A percentile compares a stretch with the other conserved stretches of the same genome.
These are phyloP conservation scores for Drosophila barbarae DNA, from an alignment of 2,888 invertebrate species.

Conservation along the genomic window DNA sequence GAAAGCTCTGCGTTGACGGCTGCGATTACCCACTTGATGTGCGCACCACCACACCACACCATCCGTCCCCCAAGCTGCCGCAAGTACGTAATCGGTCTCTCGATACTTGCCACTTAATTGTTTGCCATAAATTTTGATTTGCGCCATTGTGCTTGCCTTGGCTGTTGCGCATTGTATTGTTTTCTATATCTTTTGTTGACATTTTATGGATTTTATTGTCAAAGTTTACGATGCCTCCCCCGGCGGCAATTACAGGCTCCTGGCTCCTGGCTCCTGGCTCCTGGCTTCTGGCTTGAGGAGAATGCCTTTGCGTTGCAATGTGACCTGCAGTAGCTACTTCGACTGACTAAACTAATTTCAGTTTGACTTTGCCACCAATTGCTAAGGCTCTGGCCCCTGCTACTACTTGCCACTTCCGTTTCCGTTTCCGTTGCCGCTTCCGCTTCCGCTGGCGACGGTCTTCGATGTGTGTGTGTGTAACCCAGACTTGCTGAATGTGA, in stretches of 20 bases:
- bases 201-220: constrained; percentile 48
- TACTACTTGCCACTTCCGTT: neutral
- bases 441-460: constrained; percentile 35
- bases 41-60: neutral
- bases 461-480: constrained; percentile 14
- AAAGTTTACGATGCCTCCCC: constrained; percentile 34
- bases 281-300: constrained; percentile 5
- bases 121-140: constrained; percentile 63
- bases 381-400: constrained; percentile 3
- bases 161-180: constrained; percentile 13
- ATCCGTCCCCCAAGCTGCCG: neutral
- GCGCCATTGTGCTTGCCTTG: constrained; percentile 41
- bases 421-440: neutral
- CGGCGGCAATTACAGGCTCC: constrained; percentile 32
- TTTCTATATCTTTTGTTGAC: constrained; percentile 25
- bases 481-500: constrained; percentile 10
- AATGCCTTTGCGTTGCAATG: constrained; percentile 15
- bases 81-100: constrained; percentile 42
- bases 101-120: constrained; percentile 55
- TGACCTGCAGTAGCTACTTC: constrained; percentile 19
- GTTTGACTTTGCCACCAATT: constrained; percentile 27
- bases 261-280: neutral
- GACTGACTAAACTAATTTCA: constrained; percentile 54
- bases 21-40: constrained; percentile 30
- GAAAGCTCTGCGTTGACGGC: constrained; percentile 21